A percentile compares a stretch with the other conserved stretches of the same genome.
These are phyloP conservation scores for Coreoperca whiteheadi DNA, from an alignment of 2,113 vertebrate species.

Conservation along the genomic window DNA sequence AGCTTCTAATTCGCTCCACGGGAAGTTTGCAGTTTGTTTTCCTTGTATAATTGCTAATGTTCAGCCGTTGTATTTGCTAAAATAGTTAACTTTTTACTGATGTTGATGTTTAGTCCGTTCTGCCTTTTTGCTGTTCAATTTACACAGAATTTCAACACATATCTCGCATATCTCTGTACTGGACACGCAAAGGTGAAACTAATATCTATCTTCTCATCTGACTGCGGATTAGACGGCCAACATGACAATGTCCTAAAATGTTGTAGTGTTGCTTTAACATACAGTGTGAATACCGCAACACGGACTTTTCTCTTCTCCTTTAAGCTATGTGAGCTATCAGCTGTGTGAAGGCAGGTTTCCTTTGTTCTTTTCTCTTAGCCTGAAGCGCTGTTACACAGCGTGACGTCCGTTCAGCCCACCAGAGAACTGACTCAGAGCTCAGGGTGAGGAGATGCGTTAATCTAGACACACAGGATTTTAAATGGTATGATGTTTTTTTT, in stretches of 20 bases:
- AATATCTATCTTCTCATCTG: background rate
- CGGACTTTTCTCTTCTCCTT: background rate
- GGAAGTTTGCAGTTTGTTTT: background rate
- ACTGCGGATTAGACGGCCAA: background rate
- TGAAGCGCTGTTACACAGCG: conserved; percentile 6
- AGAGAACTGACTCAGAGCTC: conserved; percentile 13
- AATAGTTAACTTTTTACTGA: background rate
- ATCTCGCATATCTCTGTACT: too few relatives aligned
- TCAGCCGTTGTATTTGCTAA: background rate
- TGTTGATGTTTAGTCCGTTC: background rate
- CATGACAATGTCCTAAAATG: background rate
- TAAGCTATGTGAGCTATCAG: conserved; percentile 3
- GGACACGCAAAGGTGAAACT: background rate
- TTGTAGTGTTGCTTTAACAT: background rate
- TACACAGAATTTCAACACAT: background rate
- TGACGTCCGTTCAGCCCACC: background rate
- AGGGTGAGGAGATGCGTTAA: conserved; percentile 23
- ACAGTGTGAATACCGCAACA: background rate
- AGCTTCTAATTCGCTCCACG: background rate
- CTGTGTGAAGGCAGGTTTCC: background rate
- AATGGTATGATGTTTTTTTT: conserved; percentile 3
- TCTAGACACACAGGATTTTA: conserved; percentile 11
- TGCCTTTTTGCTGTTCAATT: background rate
- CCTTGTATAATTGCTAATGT: background rate
- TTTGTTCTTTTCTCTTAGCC: background rate